These are phyloP conservation scores for Spea multiplicata DNA, from an alignment of 2,113 vertebrate genomes.

Conservation along the genomic window DNA sequence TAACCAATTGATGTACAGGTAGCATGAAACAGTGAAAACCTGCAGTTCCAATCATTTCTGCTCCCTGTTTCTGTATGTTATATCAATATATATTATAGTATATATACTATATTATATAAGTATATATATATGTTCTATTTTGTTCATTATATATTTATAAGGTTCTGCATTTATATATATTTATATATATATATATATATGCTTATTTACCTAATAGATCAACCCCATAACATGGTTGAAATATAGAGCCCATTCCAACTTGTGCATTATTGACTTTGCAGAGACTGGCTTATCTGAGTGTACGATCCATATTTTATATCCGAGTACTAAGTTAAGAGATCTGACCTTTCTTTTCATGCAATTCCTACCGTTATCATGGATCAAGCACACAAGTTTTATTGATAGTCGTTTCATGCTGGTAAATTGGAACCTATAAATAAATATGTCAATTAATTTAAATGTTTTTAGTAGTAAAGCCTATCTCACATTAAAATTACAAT, in stretches of 20 bases:
- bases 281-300: neutral
- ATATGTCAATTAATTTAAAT: too few relatives aligned
- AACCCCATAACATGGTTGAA: neutral
- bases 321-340: neutral
- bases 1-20: neutral
- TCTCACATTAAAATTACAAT: too few relatives aligned
- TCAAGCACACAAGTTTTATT: neutral
- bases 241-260: neutral
- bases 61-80: neutral
- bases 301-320: neutral
- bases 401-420: too few relatives aligned
- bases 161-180: neutral
- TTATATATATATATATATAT: too few relatives aligned
- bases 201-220: neutral
- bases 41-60: neutral
- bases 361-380: neutral
- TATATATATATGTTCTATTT: neutral
- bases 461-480: too few relatives aligned
- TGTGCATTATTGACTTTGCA: neutral
- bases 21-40: constrained; percentile 2
- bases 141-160: neutral
- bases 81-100: neutral
- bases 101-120: neutral
- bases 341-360: neutral
- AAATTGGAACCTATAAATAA: too few relatives aligned